A percentile compares a stretch with the other conserved stretches of the same genome.
Evolutionary conservation across 2,797 vertebrate species (phyloP).

Genomic region (Eupleurogrammus muticus): DNA sequence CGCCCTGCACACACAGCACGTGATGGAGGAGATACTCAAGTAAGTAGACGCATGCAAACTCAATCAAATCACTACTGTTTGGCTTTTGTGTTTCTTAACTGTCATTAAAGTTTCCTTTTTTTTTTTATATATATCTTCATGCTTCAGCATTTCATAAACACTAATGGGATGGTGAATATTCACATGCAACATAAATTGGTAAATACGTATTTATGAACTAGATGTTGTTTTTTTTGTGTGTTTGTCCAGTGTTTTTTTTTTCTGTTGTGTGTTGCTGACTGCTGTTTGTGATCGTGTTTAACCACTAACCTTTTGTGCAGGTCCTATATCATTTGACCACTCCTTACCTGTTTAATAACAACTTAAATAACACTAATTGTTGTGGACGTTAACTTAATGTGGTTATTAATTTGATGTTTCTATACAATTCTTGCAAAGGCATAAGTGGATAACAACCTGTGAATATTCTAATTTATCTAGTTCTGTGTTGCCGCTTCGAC

Average conservation of each 20-base stretch:
- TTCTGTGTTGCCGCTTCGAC: not conserved
- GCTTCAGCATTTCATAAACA: constrained; percentile 41
- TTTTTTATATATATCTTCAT: constrained; percentile 19
- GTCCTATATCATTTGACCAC: too few relatives aligned
- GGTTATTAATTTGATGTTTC: not conserved
- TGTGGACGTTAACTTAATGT: not conserved
- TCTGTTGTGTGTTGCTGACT: not conserved
- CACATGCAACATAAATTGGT: constrained; percentile 49
- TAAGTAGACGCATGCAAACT: constrained; percentile 25
- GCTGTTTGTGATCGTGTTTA: constrained; percentile 11
- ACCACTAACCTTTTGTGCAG: not conserved
- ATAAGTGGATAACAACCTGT: not conserved
- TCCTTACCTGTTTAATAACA: too few relatives aligned
- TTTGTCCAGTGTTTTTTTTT: not conserved
- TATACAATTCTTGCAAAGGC: not conserved
- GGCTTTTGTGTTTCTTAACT: not conserved
- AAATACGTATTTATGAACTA: constrained; percentile 39
- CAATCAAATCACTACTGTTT: not conserved
- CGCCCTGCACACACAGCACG: not conserved
- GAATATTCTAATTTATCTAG: not conserved
- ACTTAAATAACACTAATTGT: not conserved
- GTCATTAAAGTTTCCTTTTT: not conserved
- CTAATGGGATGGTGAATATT: constrained; percentile 37
- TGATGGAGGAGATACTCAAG: constrained; percentile 30
- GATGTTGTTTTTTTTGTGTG: not conserved